A percentile compares a stretch with the other conserved stretches of the same genome.
Evolutionary conservation across 2,888 invertebrate species (phyloP).

Genomic region (Molanna angustata): DNA sequence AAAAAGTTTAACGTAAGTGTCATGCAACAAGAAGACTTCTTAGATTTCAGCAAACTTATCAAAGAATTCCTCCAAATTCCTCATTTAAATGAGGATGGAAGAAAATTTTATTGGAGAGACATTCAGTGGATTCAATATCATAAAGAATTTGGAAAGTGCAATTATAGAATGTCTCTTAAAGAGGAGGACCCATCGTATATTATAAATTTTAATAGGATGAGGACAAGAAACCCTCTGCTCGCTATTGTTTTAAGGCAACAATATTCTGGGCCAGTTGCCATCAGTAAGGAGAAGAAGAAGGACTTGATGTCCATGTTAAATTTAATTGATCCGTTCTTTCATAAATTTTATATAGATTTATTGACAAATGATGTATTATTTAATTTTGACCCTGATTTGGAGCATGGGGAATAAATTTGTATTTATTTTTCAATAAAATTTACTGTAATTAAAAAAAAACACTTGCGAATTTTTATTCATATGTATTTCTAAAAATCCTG

Average conservation of each 20-base stretch:
- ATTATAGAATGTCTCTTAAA: conserved; percentile 2
- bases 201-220: not conserved
- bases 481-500: not conserved
- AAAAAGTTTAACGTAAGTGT: not conserved
- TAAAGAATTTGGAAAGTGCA: conserved; percentile 2
- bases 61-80: conserved; percentile 2
- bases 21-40: not conserved
- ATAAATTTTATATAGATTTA: conserved; percentile 4
- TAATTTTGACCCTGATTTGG: conserved; percentile 4
- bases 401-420: not conserved
- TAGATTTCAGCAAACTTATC: not conserved
- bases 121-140: conserved; percentile 1
- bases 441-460: not conserved
- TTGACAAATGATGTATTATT: not conserved
- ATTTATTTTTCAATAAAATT: not conserved
- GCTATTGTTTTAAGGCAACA: not conserved
- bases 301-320: not conserved
- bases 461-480: not conserved
- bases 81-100: not conserved
- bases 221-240: not conserved
- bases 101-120: not conserved
- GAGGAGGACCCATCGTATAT: not conserved
- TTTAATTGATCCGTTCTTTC: not conserved
- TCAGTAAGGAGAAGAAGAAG: not conserved
- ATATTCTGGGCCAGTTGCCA: not conserved